Base-by-base conservation (phyloP, 2,113 vertebrate genomes). In the Festucalex cinctus region DNA sequence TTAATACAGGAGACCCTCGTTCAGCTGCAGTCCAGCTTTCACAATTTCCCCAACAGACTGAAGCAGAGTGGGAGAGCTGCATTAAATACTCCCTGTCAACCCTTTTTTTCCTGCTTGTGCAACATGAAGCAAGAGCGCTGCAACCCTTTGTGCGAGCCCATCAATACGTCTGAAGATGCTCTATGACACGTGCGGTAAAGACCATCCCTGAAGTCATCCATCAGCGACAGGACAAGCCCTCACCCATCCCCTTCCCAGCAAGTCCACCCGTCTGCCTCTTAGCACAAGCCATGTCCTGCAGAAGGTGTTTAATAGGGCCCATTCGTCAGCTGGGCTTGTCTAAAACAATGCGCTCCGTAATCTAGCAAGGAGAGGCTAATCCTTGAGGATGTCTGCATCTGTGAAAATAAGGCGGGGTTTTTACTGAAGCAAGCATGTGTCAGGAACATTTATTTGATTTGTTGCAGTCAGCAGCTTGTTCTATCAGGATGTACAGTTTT, bases 181-280 rank as follows among this genome's bases (percentile, higher is more conserved):
- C 68, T 69, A 72, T 85, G 88, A 89, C 84, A 88, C 62, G 66
- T 68, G 78, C 75, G 78, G 88, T 87, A 88, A 84, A 76, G 85
- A 86, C 66, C 77, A 83, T 89, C 85, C 81, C 81, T 84, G 74
- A 80, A 74, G 36, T 66, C 67, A 89, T 91, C 85, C 82, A 89
- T 91, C 88, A 89, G 61, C 24, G 36, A 68, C 66, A 65, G 70
- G 84, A 81, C 35, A 44, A 77, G 75, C 59, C 71, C 41, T 67
- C 12, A 72, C 68, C 75, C n/a, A 77, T 73, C 72, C 9, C 35
- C 58, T 36, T 9, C 58, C 16, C 28, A 10, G 13, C 17, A 37
- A 2, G 77, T 60, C 66, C 78, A 75, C 3, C 56, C 75, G 75
- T 79, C 48, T 3, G 2, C 71, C 77, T 73, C 73, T 63, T 68